phyloP scores from a whole-genome alignment of 2,888 invertebrate species.

The Aquatica leii region DNA sequence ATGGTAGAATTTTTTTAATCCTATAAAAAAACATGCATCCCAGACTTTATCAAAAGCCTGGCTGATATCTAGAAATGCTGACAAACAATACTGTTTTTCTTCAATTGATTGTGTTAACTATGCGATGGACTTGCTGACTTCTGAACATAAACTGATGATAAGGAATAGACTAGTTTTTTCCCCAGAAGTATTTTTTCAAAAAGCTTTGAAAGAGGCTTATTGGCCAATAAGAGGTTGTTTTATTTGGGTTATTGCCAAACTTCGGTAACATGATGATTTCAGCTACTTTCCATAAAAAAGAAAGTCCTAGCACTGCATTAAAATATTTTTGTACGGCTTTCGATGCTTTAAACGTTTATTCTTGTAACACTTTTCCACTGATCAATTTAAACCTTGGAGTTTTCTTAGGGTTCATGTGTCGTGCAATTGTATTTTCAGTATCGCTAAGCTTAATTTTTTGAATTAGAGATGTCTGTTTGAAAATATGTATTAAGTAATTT shows the following conservation, averaged over 20 bases:
- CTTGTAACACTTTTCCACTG: neutral
- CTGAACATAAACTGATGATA: neutral
- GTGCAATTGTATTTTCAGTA: conserved; percentile 5
- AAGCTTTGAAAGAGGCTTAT: conserved; percentile 7
- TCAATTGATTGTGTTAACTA: neutral
- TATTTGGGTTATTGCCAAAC: neutral
- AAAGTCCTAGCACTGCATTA: conserved; percentile 2
- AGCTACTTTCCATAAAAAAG: conserved; percentile 10
- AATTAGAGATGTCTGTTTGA: conserved; percentile 7
- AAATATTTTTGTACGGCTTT: neutral
- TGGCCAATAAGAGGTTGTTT: conserved; percentile 6
- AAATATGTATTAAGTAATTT: conserved; percentile 1
- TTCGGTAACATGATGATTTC: neutral
- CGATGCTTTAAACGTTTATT: neutral
- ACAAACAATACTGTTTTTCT: conserved; percentile 1
- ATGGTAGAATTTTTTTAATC: neutral
- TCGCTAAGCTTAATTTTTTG: conserved; percentile 1
- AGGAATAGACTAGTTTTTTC: neutral
- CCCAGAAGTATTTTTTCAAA: conserved; percentile 9
- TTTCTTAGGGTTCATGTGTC: conserved; percentile 1
- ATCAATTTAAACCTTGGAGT: neutral
- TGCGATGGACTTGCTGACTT: conserved; percentile 3
- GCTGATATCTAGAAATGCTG: too few species aligned
- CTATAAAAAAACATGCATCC: neutral
- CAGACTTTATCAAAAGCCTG: too few species aligned